Evolutionary conservation across 2,797 vertebrate species (phyloP), one percentile per base, ranked within the genome.

Genomic region (Acipenser transmontanus): DNA sequence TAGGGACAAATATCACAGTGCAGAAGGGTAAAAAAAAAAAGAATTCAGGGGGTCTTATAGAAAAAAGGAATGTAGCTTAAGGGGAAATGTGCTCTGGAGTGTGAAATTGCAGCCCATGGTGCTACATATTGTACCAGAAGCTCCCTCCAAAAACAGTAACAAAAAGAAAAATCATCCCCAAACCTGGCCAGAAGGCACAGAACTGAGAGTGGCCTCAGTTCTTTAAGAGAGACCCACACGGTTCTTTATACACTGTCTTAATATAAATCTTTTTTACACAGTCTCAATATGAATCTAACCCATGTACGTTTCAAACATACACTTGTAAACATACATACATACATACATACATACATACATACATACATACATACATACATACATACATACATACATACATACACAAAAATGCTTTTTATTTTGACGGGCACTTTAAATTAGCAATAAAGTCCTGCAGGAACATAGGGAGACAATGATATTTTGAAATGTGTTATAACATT

Each of bases 21-120:
- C 80, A 84, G 78, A 71, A 84, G 83, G 84, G 81, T 81, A 86
- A 73, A 80, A 87, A 87, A 87, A 87, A 81, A 80, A 79, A 84
- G 93, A 89, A 92, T 92, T 77, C 82, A 89, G 90, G 87, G 87
- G 93, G 93, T 92, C 92, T 93, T 90, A 90, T 91, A 88, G 77
- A 78, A 88, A 88, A 90, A 90, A 84, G 77, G 85, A 84, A 88
- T 90, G 90, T 95, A 91, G 94, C 95, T 97, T 95, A 92, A 95
- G 93, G 95, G 92, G 90, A 87, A 94, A 92, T 95, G 95, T 93
- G 93, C 94, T 91, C 84, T 88, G 88, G 91, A 93, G 88, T 94
- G 95, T 98, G 95, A 98, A 97, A 98, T 98, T 97, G 94, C 93
- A 94, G 94, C 95, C 95, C 91, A 88, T 92, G 93, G 95, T 94